Conservation (phyloP, 2,797 vertebrate species). For the Gallinago stenura region DNA sequence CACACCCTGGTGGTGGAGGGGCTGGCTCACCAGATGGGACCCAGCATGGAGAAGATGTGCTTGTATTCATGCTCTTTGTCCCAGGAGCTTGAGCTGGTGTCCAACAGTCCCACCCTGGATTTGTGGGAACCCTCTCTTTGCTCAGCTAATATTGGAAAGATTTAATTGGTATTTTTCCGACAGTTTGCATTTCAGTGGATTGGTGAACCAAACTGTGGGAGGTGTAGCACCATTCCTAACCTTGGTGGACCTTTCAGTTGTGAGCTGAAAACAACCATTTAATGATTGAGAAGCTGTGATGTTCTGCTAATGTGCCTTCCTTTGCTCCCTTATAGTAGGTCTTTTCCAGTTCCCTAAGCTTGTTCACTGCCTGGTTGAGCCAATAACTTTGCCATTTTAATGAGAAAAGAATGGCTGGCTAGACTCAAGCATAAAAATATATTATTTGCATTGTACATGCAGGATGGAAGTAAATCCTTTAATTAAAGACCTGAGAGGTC, state of each 20-base stretch:
- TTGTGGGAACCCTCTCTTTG: rapidly evolving
- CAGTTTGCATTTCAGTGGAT: background rate
- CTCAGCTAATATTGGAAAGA: background rate
- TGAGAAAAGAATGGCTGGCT: background rate
- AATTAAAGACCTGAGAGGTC: constrained; percentile 20
- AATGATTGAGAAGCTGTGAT: background rate
- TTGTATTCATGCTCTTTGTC: rapidly evolving
- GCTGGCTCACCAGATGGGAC: background rate
- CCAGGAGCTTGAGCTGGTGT: background rate
- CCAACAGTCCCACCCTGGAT: rapidly evolving
- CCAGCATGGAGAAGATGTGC: background rate
- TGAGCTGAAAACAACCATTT: background rate
- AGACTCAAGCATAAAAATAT: background rate
- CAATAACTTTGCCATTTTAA: constrained; percentile 50
- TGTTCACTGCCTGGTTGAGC: background rate
- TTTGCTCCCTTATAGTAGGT: background rate
- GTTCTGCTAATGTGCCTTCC: background rate
- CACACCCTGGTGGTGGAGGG: background rate
- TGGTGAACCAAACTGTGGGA: background rate
- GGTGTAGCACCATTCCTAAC: background rate
- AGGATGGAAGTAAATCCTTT: constrained; percentile 40
- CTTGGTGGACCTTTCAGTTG: background rate
- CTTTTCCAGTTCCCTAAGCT: constrained; percentile 44
- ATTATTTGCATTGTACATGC: background rate
- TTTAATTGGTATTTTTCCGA: background rate